Evolutionary conservation across 2,113 vertebrate genomes (phyloP), one percentile per base, ranked within the genome.

Genomic region (Macquaria australasica): DNA sequence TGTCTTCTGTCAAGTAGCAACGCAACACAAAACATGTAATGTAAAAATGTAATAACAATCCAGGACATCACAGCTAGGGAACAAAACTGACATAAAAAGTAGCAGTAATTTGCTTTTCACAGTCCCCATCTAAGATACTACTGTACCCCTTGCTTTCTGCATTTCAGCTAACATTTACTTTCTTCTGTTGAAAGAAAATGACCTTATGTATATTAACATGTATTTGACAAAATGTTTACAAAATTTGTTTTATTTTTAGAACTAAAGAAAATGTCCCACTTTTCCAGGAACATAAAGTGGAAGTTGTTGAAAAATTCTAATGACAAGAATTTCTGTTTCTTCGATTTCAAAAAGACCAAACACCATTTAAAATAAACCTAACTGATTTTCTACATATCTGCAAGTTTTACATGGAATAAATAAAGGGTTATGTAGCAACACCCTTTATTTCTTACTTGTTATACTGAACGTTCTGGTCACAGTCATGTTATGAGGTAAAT

Each of bases 191-290:
- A 59, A 51, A 79, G 41, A 72, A 45, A 67, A 70, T 43, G 15
- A 18, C n/a, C 28, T 67, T 6, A 37, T 81, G 56, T 62, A 60
- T 39, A 55, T 15, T 7, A 63, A 48, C 43, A 58, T 34, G 43
- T 10, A 28, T 21, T 75, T 21, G 69, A 72, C 31, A 51, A 56
- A 51, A 53, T 80, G 68, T 87, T 73, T 55, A 48, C 41, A 76
- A 70, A 70, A 73, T 37, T 39, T 75, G 55, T 71, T 86, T 76
- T 85, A 55, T 56, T 75, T 89, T 85, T 67, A 74, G 20, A 80
- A 83, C 79, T 86, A 72, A 87, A 87, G 39, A 79, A 70, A 60
- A 59, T 23, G 41, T 15, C 20, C 15, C 21, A 68, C n/a, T 81
- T 89, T 83, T 89, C 18, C 31, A 84, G 43, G 56, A 86, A 79